phyloP scores from a whole-genome alignment of 2,113 vertebrate species.

The Clinocottus analis region DNA sequence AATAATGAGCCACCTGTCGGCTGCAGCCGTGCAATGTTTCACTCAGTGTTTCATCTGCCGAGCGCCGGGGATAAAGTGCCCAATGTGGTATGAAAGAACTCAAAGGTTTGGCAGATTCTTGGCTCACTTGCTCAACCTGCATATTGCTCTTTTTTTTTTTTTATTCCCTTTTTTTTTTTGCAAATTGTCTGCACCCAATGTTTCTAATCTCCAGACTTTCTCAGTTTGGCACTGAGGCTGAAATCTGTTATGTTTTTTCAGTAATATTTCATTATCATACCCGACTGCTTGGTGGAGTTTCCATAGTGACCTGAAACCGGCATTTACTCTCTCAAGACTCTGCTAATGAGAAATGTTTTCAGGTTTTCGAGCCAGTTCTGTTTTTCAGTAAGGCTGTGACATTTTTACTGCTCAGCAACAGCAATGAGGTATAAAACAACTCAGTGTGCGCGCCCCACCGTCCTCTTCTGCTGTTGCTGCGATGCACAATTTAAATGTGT shows the following conservation, averaged over 20 bases:
- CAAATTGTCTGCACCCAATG: conserved; percentile 30
- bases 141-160: neutral
- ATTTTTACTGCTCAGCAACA: neutral
- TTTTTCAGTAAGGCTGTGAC: neutral
- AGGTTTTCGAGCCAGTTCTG: neutral
- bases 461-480: neutral
- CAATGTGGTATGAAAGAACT: conserved; percentile 36
- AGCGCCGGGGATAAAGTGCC: conserved; percentile 55
- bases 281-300: neutral
- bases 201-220: conserved; percentile 35
- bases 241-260: conserved; percentile 24
- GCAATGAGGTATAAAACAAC: neutral
- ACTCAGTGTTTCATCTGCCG: conserved; percentile 63
- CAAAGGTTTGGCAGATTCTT: conserved; percentile 43
- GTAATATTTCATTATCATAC: conserved; percentile 26
- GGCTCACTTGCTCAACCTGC: conserved; percentile 36
- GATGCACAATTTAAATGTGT: neutral
- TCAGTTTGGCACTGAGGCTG: neutral
- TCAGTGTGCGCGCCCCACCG: neutral
- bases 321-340: neutral
- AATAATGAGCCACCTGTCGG: conserved; percentile 81
- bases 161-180: neutral
- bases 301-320: neutral
- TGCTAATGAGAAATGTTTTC: neutral
- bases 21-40: conserved; percentile 64